A percentile compares a stretch with the other conserved stretches of the same genome.
Evolutionary conservation across 2,797 vertebrate genomes (phyloP).

Genomic region (Betta splendens): DNA sequence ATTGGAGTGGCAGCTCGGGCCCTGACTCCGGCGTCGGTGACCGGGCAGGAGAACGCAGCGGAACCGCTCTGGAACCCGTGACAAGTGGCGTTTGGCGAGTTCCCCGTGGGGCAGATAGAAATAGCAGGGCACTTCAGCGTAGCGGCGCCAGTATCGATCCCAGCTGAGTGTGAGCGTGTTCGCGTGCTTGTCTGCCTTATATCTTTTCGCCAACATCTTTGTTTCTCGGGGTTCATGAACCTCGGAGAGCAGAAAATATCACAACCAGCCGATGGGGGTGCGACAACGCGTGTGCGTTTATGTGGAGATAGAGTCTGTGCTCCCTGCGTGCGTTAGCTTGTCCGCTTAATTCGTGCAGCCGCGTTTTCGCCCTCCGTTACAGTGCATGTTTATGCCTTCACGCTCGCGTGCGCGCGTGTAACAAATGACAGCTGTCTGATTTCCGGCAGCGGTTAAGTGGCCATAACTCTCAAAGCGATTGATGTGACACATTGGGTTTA

Average conservation of each 20-base stretch:
- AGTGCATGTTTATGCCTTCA: slow-evolving; percentile 17
- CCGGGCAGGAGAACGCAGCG: slow-evolving; percentile 31
- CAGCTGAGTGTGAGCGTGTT: slow-evolving; percentile 32
- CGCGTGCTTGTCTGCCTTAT: slow-evolving; percentile 18
- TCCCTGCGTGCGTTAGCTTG: slow-evolving; percentile 6
- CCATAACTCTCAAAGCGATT: slow-evolving; percentile 62
- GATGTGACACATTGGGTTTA: slow-evolving; percentile 59
- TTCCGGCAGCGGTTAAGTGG: slow-evolving; percentile 61
- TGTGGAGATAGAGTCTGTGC: slow-evolving; percentile 7
- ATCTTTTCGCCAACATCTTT: slow-evolving; percentile 27
- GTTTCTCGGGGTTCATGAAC: slow-evolving; percentile 46
- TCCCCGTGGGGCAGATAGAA: slow-evolving; percentile 66
- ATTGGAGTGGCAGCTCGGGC: slow-evolving; percentile 59
- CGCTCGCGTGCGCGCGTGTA: slow-evolving; percentile 10
- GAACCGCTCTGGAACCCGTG: slow-evolving; percentile 64
- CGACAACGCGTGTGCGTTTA: slow-evolving; percentile 19
- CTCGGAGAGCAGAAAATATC: slow-evolving; percentile 43
- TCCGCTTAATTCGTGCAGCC: slow-evolving; percentile 29
- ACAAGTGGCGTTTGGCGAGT: slow-evolving; percentile 69
- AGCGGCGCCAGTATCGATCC: slow-evolving; percentile 59
- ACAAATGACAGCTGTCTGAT: slow-evolving; percentile 69
- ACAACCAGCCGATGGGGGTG: slow-evolving; percentile 44
- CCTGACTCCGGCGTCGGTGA: slow-evolving; percentile 54
- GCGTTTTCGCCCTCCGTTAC: slow-evolving; percentile 22
- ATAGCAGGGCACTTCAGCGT: slow-evolving; percentile 62